Conservation (phyloP, 37 sponge, comb jelly and placozoan species). For the Axinella damicornis region DNA sequence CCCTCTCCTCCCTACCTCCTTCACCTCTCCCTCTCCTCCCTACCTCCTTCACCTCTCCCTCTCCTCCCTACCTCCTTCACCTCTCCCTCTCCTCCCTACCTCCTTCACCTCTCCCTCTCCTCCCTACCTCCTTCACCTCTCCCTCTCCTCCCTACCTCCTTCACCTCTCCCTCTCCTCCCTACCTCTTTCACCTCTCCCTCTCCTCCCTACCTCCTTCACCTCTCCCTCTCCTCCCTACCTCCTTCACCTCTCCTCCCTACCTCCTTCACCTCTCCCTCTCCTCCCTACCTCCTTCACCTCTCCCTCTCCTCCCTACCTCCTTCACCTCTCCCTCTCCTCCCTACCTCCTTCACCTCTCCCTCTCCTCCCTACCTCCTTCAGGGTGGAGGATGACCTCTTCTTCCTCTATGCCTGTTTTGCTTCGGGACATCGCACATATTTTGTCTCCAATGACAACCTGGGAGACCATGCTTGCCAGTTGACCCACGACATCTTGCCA, state of each 20-base stretch:
- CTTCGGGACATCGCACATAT: neutral
- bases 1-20: neutral
- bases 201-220: neutral
- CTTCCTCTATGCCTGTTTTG: slow-evolving; percentile 8
- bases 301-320: neutral
- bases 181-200: neutral
- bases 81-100: neutral
- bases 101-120: too few relatives aligned
- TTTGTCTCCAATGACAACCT: slow-evolving; percentile 17
- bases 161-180: neutral
- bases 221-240: neutral
- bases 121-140: neutral
- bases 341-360: neutral
- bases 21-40: neutral
- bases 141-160: neutral
- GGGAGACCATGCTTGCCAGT: neutral
- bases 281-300: neutral
- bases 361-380: neutral
- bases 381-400: slow-evolving; percentile 34
- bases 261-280: neutral
- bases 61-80: neutral
- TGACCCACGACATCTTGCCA: neutral
- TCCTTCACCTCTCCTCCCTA: too few relatives aligned
- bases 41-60: neutral
- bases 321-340: neutral